Percentiles rank a stretch among this genome's conserved stretches.
These are phyloP conservation scores for Salvelinus namaycush DNA, from an alignment of 2,113 vertebrate genomes.

Conservation along the genomic window DNA sequence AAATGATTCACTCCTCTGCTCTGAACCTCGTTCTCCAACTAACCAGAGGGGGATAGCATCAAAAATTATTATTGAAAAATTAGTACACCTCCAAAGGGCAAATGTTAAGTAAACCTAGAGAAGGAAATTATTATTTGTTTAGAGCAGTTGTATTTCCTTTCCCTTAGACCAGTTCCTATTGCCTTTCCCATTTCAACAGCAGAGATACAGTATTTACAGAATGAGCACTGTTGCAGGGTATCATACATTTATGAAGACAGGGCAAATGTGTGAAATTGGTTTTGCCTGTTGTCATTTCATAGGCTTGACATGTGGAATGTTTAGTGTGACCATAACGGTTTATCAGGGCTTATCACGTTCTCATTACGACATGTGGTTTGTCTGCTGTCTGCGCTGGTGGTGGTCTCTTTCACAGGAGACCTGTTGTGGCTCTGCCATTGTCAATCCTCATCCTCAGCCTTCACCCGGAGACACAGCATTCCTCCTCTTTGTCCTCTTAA, in stretches of 20 bases:
- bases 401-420: conserved; percentile 50
- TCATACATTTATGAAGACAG: background rate
- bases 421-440: conserved; percentile 39
- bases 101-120: conserved; percentile 40
- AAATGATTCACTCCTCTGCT: background rate
- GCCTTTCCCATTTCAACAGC: conserved; percentile 23
- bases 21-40: background rate
- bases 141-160: conserved; percentile 50
- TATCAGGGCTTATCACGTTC: conserved; percentile 48
- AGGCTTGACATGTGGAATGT: conserved; percentile 56
- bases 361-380: conserved; percentile 33
- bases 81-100: conserved; percentile 8
- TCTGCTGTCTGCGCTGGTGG: conserved; percentile 41
- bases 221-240: conserved; percentile 25
- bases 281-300: conserved; percentile 33
- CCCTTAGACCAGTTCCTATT: conserved; percentile 18
- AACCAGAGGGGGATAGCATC: no score
- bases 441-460: conserved; percentile 39
- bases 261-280: conserved; percentile 13
- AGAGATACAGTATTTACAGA: conserved; percentile 22
- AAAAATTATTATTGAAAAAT: background rate
- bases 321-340: conserved; percentile 41
- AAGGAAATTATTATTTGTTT: conserved; percentile 53
- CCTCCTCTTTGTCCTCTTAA: conserved; percentile 44
- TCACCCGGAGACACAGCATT: conserved; percentile 44